phyloP scores from a whole-genome alignment of 2,888 invertebrate genomes.

The Nomada fabriciana region DNA sequence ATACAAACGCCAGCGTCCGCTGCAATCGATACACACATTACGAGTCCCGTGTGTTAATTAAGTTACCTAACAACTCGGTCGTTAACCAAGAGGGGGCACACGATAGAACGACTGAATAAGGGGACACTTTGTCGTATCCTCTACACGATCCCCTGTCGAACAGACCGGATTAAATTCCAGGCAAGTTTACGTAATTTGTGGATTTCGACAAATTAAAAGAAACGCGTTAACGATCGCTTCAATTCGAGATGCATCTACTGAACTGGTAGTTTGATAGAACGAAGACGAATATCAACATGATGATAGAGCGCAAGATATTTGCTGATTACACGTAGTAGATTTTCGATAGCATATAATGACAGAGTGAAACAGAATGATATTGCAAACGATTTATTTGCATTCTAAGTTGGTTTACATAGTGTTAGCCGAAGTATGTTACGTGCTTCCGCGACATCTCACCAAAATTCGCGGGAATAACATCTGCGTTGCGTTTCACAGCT shows the following conservation, averaged over 20 bases:
- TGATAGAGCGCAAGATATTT: slow-evolving; percentile 21
- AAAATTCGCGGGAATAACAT: slow-evolving; percentile 49
- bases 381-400: slow-evolving; percentile 69
- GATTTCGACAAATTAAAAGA: slow-evolving; percentile 28
- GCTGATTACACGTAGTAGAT: not conserved
- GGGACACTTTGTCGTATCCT: not conserved
- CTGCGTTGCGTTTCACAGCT: not conserved
- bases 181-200: slow-evolving; percentile 27
- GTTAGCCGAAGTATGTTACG: slow-evolving; percentile 59
- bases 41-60: slow-evolving; percentile 18
- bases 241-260: slow-evolving; percentile 32
- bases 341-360: slow-evolving; percentile 47
- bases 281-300: slow-evolving; percentile 21
- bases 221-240: slow-evolving; percentile 7
- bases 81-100: slow-evolving; percentile 22
- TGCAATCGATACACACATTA: slow-evolving; percentile 35
- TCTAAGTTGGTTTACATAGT: slow-evolving; percentile 68
- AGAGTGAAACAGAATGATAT: slow-evolving; percentile 52
- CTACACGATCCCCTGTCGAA: not conserved
- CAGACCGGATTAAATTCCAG: slow-evolving; percentile 16
- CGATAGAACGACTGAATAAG: slow-evolving; percentile 6
- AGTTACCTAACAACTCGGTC: slow-evolving; percentile 33
- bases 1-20: slow-evolving; percentile 22
- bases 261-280: slow-evolving; percentile 17
- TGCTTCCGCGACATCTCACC: slow-evolving; percentile 63